Evolutionary conservation across 2,888 invertebrate genomes (phyloP).

Genomic region (Sclerodermus sp.): DNA sequence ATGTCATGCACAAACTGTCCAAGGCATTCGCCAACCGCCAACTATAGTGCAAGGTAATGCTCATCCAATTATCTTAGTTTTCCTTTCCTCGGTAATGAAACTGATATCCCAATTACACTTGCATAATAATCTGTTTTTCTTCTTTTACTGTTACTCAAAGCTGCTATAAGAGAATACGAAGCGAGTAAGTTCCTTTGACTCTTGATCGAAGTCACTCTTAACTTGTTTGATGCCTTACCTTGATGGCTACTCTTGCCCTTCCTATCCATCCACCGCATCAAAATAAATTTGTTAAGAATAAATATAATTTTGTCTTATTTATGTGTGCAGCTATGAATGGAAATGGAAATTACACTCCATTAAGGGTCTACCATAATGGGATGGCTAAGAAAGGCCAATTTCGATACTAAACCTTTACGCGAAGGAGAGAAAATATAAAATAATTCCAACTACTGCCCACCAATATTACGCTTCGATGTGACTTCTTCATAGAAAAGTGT

Average conservation of each 20-base stretch:
- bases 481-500: too few species aligned
- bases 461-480: too few species aligned
- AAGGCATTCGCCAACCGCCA: slow-evolving; percentile 67
- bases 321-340: slow-evolving; percentile 63
- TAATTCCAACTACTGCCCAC: too few species aligned
- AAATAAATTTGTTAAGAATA: slow-evolving; percentile 3
- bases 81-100: background rate
- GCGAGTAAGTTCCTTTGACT: slow-evolving; percentile 34
- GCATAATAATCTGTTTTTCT: slow-evolving; percentile 1
- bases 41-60: slow-evolving; percentile 69
- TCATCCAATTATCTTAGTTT: too few species aligned
- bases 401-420: slow-evolving; percentile 65
- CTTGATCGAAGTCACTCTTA: too few species aligned
- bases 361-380: slow-evolving; percentile 80
- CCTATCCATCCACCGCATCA: slow-evolving; percentile 10
- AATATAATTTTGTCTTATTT: background rate
- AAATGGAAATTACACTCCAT: slow-evolving; percentile 76
- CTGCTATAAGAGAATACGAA: slow-evolving; percentile 43
- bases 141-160: slow-evolving; percentile 27
- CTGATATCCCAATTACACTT: too few species aligned
- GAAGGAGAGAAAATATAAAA: too few species aligned
- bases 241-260: too few species aligned
- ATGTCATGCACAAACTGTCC: slow-evolving; percentile 67
- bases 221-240: too few species aligned
- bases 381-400: slow-evolving; percentile 80